Evolutionary conservation across 2,888 invertebrate genomes (phyloP), one percentile per base, ranked within the genome.

Genomic region (Ariolimax columbianus): DNA sequence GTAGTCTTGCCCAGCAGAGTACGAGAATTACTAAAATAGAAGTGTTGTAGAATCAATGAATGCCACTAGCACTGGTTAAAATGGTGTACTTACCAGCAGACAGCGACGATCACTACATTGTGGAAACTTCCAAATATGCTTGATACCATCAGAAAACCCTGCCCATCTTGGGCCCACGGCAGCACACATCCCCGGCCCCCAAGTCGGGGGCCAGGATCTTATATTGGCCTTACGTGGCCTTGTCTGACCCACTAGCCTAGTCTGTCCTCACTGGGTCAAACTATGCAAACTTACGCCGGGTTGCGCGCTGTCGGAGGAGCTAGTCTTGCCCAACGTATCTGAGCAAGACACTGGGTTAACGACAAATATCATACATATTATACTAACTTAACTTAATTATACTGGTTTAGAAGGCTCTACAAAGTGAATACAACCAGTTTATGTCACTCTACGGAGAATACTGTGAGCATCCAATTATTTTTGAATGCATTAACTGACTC

Each of bases 201-300:
- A 7, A 66, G 3, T n/a, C 68, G 66, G 66, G 77, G 55, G 55
- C 33, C 55, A 23, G 17, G 66, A 9, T 47, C 43, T 79, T 79
- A 79, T 79, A 79, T 17, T 72, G 47, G 55, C 75, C 82, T 63
- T 26, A 59, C 14, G 33, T 59, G 84, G 38, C 84, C 84, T 55
- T 66, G 80, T n/a, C 43, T 84, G 84, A 84, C 84, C 84, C 70
- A 84, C 38, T 84, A 70, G 84, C 84, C 84, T 73, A 84, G 72
- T 68, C 84, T 55, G 47, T 33, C 83, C 38, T 83, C 40, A 78
- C 70, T 83, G 83, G 83, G 83, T 83, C 78, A 83, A 47, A 36
- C 72, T 81, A 55, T 72, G 81, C 72, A 72, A 79, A 47, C 79
- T 79, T 66, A 43, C 63, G 79, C 79, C 68, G 43, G 30, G 66